Base-by-base conservation (phyloP, 2,113 vertebrate species). In the Petromus typicus region DNA sequence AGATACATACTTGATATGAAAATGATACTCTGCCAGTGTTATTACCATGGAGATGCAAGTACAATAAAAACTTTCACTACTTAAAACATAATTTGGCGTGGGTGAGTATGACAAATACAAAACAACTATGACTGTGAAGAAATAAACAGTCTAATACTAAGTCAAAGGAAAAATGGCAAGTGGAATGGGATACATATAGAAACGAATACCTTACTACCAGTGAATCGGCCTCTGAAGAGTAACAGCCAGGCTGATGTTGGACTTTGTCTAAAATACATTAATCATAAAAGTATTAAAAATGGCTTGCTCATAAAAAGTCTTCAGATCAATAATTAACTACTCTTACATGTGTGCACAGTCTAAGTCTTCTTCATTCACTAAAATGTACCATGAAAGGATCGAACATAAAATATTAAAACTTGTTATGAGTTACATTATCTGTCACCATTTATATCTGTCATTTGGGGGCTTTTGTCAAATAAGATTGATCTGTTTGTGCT, bases 321-420 rank as follows among this genome's bases (percentile, higher is more conserved):
- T 80, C 67, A 76, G 30, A 89, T 91, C 13, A 94, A 54, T 66
- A 80, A 56, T 81, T 69, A 89, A 81, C 27, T 4, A 56, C 78
- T 76, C 23, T 27, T 43, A 56, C 30, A 20, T 43, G 27, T 48
- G 16, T 32, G 13, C 69, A 4, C 59, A 83, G 18, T 16, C 37
- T 27, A 83, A 76, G 7, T 1, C 79, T 48, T 88, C 37, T 89
- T 93, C 45, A 57, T 32, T 73, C 34, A 56, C 25, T 40, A 6
- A 12, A 20, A 34, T 91, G 4, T 67, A 5, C 45, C 23, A 88
- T 11, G 6, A 79, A 93, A 95, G 40, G 43, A 83, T 3, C 80
- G 32, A 90, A 78, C 23, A 75, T 37, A 16, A 93, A 92, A 34
- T 56, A 80, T n/a, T 69, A 87, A 93, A 86, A 64, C 7, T 30